Evolutionary conservation across 2,797 vertebrate genomes (phyloP).

Genomic region (Loris lydekkerianus): DNA sequence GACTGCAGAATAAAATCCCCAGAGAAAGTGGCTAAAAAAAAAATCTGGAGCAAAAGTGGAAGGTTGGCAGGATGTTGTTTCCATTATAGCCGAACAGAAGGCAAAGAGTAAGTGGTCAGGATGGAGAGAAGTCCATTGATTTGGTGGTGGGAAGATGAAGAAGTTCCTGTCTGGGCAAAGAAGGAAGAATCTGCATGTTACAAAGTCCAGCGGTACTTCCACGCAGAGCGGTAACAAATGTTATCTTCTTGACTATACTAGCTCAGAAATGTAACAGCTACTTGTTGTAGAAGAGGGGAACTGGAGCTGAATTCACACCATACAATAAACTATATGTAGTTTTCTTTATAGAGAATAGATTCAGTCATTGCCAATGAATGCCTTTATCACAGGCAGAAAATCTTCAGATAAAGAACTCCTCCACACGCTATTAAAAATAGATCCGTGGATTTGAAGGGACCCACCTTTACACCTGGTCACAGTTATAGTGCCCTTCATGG

Average conservation of each 20-base stretch:
- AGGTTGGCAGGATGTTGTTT: not conserved
- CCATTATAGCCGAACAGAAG: not conserved
- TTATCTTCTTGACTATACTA: not conserved
- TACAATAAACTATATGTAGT: slow-evolving; percentile 32
- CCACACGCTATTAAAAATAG: slow-evolving; percentile 65
- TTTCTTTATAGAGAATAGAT: slow-evolving; percentile 38
- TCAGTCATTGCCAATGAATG: slow-evolving; percentile 63
- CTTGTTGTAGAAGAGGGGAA: not conserved
- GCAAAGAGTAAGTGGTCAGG: not conserved
- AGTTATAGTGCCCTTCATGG: not conserved
- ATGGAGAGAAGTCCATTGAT: not conserved
- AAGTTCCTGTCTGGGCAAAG: not conserved
- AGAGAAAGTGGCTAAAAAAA: not conserved
- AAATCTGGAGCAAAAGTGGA: not conserved
- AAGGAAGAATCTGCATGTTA: not conserved
- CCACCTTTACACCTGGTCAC: not conserved
- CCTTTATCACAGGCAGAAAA: slow-evolving; percentile 60
- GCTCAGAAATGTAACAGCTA: not conserved
- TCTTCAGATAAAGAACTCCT: slow-evolving; percentile 66
- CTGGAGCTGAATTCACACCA: not conserved
- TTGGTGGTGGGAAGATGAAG: not conserved
- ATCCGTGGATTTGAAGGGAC: slow-evolving; percentile 51
- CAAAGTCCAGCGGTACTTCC: slow-evolving; percentile 14
- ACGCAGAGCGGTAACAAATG: not conserved
- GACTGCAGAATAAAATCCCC: not conserved